A percentile compares a stretch with the other conserved stretches of the same genome.
phyloP scores from a whole-genome alignment of 2,888 invertebrate genomes.

The Agrotis exclamationis region DNA sequence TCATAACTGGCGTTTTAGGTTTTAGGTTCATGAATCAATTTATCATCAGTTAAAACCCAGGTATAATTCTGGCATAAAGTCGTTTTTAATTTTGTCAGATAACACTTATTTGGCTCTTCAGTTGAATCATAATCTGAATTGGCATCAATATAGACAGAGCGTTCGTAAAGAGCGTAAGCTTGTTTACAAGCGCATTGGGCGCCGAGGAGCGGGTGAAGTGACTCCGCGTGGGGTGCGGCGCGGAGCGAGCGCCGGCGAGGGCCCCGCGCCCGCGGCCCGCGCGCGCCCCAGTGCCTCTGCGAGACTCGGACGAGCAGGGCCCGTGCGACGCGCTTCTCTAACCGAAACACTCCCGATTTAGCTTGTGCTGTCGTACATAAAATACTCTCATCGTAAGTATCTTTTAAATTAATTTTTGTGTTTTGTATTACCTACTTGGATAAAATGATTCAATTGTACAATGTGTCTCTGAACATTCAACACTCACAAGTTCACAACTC shows the following conservation, averaged over 20 bases:
- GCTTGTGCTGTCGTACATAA: constrained; percentile 30
- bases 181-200: constrained; percentile 36
- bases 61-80: no score
- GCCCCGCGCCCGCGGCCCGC: constrained; percentile 9
- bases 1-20: no score
- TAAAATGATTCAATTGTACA: neutral
- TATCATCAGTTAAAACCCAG: no score
- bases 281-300: constrained; percentile 49
- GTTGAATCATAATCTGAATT: constrained; percentile 13
- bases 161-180: constrained; percentile 17
- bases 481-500: constrained; percentile 8
- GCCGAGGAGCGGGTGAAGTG: constrained; percentile 28
- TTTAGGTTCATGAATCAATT: no score
- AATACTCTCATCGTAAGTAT: constrained; percentile 51
- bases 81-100: no score
- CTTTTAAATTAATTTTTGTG: constrained; percentile 13
- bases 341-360: constrained; percentile 30
- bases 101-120: neutral
- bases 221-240: constrained; percentile 7
- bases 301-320: constrained; percentile 50
- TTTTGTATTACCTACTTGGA: neutral
- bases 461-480: constrained; percentile 7
- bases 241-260: constrained; percentile 7
- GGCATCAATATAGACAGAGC: constrained; percentile 43
- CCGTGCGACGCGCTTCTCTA: constrained; percentile 33